Evolutionary conservation across 2,888 invertebrate genomes (phyloP).

Genomic region (Catotricha subobsoleta): DNA sequence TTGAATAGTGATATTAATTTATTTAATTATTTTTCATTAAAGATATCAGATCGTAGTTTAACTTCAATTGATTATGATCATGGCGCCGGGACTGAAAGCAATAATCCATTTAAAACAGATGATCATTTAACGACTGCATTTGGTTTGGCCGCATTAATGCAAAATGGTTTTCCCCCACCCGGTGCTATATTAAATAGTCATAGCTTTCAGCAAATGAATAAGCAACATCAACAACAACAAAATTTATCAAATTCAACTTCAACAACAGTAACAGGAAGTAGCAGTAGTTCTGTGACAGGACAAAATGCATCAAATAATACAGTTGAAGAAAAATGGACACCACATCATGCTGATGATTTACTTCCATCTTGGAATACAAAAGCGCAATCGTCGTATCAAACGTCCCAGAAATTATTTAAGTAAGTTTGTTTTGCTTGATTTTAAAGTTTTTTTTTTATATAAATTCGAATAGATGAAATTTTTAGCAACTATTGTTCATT

Average conservation of each 20-base stretch:
- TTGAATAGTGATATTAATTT: too few relatives aligned
- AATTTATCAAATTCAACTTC: constrained; percentile 15
- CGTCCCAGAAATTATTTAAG: constrained; percentile 6
- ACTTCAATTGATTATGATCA: constrained; percentile 29
- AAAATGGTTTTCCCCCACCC: constrained; percentile 49
- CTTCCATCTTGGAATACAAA: constrained; percentile 7
- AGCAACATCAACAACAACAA: constrained; percentile 18
- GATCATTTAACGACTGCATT: constrained; percentile 53
- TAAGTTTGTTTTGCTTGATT: background rate
- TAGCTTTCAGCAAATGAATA: constrained; percentile 20
- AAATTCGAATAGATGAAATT: too few relatives aligned
- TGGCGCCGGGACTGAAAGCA: constrained; percentile 19
- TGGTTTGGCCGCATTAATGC: constrained; percentile 59
- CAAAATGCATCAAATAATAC: background rate
- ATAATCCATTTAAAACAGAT: constrained; percentile 39
- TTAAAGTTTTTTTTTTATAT: background rate
- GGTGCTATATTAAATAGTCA: constrained; percentile 35
- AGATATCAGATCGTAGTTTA: constrained; percentile 27
- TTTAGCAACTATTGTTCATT: background rate
- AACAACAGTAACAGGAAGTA: constrained; percentile 5
- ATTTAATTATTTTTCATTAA: constrained; percentile 8
- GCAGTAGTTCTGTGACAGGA: background rate
- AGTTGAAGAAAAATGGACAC: constrained; percentile 3
- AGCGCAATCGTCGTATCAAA: background rate
- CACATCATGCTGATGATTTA: constrained; percentile 1